These are phyloP conservation scores for Puntigrus tetrazona DNA, from an alignment of 2,113 vertebrate genomes.

Conservation along the genomic window DNA sequence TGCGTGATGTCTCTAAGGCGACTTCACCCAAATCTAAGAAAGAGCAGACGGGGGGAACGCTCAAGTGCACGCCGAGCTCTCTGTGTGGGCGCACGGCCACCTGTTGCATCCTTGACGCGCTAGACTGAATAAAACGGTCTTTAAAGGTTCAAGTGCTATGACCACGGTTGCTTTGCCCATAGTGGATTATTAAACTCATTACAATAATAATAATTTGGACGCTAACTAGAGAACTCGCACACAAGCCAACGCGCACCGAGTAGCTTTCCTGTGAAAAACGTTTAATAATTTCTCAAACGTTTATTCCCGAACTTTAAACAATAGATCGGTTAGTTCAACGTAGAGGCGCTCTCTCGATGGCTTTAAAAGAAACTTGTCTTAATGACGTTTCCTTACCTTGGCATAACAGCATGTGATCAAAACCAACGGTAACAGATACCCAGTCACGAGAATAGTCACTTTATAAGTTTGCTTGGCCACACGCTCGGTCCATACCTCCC, in stretches of 20 bases:
- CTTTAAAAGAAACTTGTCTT: neutral
- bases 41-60: neutral
- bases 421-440: slow-evolving; percentile 81
- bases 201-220: neutral
- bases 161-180: neutral
- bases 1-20: neutral
- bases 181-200: neutral
- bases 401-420: slow-evolving; percentile 85
- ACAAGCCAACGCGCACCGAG: neutral
- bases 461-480: slow-evolving; percentile 73
- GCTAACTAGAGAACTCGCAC: neutral
- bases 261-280: neutral
- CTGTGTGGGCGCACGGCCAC: neutral
- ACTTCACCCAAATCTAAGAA: neutral
- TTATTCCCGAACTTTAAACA: neutral
- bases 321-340: neutral
- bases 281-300: neutral
- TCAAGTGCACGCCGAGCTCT: neutral
- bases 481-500: slow-evolving; percentile 76
- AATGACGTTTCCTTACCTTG: slow-evolving; percentile 69
- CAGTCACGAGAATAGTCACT: slow-evolving; percentile 76
- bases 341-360: no score
- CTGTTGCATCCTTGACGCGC: neutral
- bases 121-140: neutral
- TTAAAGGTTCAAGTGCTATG: neutral